phyloP scores from a whole-genome alignment of 2,888 invertebrate species.

The Lottia gigantea region DNA sequence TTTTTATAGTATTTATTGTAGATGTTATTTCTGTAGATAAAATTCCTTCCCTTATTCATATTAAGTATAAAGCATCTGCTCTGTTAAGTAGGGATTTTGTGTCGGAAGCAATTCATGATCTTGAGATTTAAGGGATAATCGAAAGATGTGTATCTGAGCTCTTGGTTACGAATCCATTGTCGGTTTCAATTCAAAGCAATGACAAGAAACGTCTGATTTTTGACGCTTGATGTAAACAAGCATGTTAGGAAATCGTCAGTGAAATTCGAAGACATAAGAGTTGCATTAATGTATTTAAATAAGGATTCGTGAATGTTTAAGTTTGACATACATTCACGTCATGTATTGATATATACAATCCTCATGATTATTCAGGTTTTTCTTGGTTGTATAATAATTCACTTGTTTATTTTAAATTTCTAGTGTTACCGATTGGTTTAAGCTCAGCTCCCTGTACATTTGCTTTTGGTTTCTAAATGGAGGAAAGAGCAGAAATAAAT shows the following conservation, averaged over 20 bases:
- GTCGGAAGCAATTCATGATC: too few relatives aligned
- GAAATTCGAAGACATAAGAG: neutral
- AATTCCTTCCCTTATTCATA: too few relatives aligned
- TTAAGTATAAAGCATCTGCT: too few relatives aligned
- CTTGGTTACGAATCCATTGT: too few relatives aligned
- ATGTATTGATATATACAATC: neutral
- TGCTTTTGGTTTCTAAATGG: slow-evolving; percentile 27
- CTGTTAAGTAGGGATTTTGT: too few relatives aligned
- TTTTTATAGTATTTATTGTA: too few relatives aligned
- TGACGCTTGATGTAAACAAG: too few relatives aligned
- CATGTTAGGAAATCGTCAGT: slow-evolving; percentile 16
- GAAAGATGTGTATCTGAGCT: too few relatives aligned
- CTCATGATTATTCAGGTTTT: slow-evolving; percentile 15
- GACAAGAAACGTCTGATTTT: too few relatives aligned
- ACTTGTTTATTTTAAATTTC: slow-evolving; percentile 19
- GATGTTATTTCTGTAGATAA: too few relatives aligned
- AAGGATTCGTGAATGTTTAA: neutral
- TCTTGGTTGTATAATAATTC: slow-evolving; percentile 12
- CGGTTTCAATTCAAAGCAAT: too few relatives aligned
- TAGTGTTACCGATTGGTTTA: slow-evolving; percentile 29
- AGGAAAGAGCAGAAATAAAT: slow-evolving; percentile 24
- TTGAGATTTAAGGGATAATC: too few relatives aligned
- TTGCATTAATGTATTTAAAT: neutral
- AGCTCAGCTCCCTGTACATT: slow-evolving; percentile 22
- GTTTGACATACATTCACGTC: neutral